phyloP scores from a whole-genome alignment of 1,140 invertebrate species.

The Popillia japonica region DNA sequence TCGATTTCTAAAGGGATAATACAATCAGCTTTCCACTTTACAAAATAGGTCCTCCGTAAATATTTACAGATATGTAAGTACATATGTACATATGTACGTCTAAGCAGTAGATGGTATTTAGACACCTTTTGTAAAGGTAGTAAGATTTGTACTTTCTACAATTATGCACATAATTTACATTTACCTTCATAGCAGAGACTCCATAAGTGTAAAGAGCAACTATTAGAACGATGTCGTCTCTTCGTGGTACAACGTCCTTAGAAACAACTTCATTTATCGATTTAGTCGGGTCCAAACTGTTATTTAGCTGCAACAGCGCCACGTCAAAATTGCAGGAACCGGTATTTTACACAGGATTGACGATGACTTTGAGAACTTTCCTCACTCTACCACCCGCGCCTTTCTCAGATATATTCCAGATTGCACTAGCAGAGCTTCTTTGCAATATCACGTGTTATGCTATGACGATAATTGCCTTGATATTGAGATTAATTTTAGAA shows the following conservation, averaged over 20 bases:
- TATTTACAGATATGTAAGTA: neutral
- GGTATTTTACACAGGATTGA: neutral
- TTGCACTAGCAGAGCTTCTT: too few relatives aligned
- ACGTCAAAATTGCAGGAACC: constrained; percentile 5
- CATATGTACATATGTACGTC: too few relatives aligned
- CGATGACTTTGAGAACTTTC: neutral
- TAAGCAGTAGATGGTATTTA: neutral
- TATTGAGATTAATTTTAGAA: too few relatives aligned
- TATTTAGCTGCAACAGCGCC: neutral
- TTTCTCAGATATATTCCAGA: too few relatives aligned
- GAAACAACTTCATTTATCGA: neutral
- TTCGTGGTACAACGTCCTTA: neutral
- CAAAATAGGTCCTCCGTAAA: neutral
- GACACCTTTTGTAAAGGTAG: neutral
- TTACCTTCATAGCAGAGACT: neutral
- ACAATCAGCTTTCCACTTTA: neutral
- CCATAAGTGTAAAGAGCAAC: neutral
- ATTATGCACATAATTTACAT: neutral
- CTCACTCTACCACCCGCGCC: neutral
- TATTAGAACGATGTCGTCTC: neutral
- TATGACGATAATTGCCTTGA: too few relatives aligned
- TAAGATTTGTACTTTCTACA: neutral
- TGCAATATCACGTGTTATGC: too few relatives aligned
- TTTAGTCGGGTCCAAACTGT: neutral
- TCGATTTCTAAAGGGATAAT: neutral